Evolutionary conservation across 2,113 vertebrate species (phyloP), one percentile per base, ranked within the genome.

Genomic region (Zosterops hypoxanthus): DNA sequence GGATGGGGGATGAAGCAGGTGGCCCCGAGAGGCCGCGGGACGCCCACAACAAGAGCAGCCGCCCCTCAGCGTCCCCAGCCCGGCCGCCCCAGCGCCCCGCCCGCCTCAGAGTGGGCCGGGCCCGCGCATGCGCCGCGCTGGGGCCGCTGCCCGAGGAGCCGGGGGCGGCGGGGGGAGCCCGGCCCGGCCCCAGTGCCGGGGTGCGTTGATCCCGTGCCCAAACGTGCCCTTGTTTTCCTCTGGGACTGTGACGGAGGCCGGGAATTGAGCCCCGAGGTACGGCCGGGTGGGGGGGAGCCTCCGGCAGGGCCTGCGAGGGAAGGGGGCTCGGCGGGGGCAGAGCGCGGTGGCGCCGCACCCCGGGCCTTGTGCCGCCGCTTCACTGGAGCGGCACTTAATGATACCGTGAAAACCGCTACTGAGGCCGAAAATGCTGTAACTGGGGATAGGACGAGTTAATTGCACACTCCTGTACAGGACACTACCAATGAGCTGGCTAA

Each of bases 21-120:
- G 2, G 36, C 0, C 14, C 46, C 25, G 0, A 22, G 5, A 1
- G 1, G 7, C 13, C 2, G 8, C 14, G 2, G 6, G 0, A 8
- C 1, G 0, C 25, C 36, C 44, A 5, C 25, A 6, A 2, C 0
- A 29, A 0, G 5, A 2, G 1, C 16, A 12, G 5, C 23, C n/a
- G 3, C 0, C 18, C 14, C 44, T 39, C 39, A 39, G 39, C 39
- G 11, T 39, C 24, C 12, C 6, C 70, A 19, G 15, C 22, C 59
- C 82, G 36, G 36, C 36, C 36, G 36, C 24, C 12, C 6, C 70
- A 19, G 15, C 22, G 69, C 82, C 9, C 79, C 79, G 79, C 79
- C 79, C 65, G 24, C 55, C 29, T 22, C 52, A 24, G 60, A 52
- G 52, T 52, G 60, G 60, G n/a, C 3, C 42, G 3, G 12, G 24